Base-by-base conservation (phyloP, 1,140 invertebrate species). In the Caenorhabditis tropicalis region DNA sequence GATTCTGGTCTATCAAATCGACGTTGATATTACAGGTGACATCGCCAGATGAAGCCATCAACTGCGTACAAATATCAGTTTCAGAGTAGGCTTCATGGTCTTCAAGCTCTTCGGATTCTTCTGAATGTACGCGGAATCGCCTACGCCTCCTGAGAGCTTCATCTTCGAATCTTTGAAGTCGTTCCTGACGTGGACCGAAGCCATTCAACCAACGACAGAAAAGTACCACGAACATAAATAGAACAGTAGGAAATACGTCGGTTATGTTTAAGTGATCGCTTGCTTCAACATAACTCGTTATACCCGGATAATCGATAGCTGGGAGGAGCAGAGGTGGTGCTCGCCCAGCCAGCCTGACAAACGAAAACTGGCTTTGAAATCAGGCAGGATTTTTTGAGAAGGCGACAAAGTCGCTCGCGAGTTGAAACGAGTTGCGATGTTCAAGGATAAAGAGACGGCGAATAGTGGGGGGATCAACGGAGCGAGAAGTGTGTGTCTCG, bases 191-290 rank as follows among this genome's bases (percentile, higher is more conserved):
- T 10, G 33, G 65, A 15, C 36, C 36, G 10, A 74, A 74, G 3
- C 65, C 65, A 43, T 74, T 74, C 9, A 74, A 24, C 65, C 65
- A 74, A 21, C 65, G 33, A 24, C 65, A 74, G 24, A 74, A 74
- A 43, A 74, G 65, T 43, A 74, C 65, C 36, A 74, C 65, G 12
- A 74, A 74, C 65, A 74, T 74, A 29, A 74, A 43, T 74, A 74
- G 19, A 24, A 74, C 36, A 74, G 65, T 74, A 31, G 65, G 65
- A n/a, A 74, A 74, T 19, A 74, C n/a, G 36, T 74, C 65, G 15
- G 65, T 74, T n/a, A 74, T 36, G 65, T 24, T 74, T 10, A 74
- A 21, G 15, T n/a, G 24, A 3, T n/a, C 36, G 33, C n/a, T n/a
- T 21, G 33, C 65, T 46, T 74, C 36, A 19, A 36, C 58, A 74